Conservation (phyloP, 2,888 invertebrate genomes). For the Athalia cordata region DNA sequence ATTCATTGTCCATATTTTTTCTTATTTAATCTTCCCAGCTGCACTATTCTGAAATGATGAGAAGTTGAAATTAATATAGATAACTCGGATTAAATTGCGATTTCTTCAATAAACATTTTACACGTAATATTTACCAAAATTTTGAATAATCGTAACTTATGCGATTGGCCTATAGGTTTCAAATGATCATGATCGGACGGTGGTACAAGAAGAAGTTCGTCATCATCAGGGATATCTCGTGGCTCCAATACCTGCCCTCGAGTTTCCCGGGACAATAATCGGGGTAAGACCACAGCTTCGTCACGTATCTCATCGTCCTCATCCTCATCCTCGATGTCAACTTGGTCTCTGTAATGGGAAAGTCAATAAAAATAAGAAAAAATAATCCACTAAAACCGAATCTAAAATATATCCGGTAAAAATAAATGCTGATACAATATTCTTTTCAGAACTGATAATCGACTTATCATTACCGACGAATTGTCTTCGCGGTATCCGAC, state of each 20-base stretch:
- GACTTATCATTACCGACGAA: constrained; percentile 18
- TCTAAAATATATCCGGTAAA: no score
- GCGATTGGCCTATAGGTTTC: constrained; percentile 50
- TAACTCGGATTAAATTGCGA: neutral
- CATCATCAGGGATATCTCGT: constrained; percentile 30
- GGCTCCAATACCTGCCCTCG: constrained; percentile 36
- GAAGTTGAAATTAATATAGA: neutral
- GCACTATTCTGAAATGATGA: constrained; percentile 21
- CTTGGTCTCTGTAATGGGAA: constrained; percentile 22
- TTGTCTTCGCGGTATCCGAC: constrained; percentile 9
- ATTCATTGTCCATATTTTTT: constrained; percentile 21
- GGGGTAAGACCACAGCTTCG: constrained; percentile 21
- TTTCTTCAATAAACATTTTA: neutral
- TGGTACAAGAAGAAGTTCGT: constrained; percentile 50
- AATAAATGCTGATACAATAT: no score
- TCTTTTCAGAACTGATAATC: no score
- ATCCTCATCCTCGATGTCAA: constrained; percentile 29
- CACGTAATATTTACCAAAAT: constrained; percentile 56
- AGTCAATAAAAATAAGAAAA: neutral
- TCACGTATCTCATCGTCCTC: constrained; percentile 30
- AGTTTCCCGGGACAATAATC: constrained; percentile 25
- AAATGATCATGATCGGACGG: constrained; percentile 50
- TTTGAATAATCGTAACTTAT: constrained; percentile 55
- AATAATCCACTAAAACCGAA: neutral
- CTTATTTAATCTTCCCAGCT: constrained; percentile 32